Percentiles rank a stretch among this genome's conserved stretches.
These are phyloP conservation scores for Buceros bicornis DNA, from an alignment of 2,797 vertebrate genomes.

Conservation along the genomic window DNA sequence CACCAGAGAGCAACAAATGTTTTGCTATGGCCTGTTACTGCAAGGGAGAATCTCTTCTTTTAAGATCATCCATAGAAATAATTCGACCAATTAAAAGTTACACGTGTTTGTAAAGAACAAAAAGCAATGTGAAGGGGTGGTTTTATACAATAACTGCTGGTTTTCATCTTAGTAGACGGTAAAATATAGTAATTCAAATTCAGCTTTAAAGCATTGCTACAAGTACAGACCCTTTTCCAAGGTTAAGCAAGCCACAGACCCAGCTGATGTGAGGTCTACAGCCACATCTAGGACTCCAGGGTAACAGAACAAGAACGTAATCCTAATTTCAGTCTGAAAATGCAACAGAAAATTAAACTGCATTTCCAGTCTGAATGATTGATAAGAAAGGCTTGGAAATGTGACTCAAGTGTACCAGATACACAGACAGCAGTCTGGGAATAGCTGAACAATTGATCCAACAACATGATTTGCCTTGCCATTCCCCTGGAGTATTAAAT, in stretches of 20 bases:
- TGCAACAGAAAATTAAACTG: slow-evolving; percentile 27
- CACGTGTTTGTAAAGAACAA: background rate
- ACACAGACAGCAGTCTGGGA: slow-evolving; percentile 41
- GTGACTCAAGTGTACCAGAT: slow-evolving; percentile 36
- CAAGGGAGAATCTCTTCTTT: background rate
- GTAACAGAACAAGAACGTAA: background rate
- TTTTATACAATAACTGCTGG: background rate
- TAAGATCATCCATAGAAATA: background rate
- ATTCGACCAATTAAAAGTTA: background rate
- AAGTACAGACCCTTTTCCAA: background rate
- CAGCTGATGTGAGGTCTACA: background rate
- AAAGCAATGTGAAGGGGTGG: background rate
- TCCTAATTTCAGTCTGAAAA: background rate
- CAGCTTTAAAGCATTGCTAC: background rate
- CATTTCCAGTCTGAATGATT: slow-evolving; percentile 44
- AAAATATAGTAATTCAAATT: background rate
- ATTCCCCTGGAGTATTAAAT: slow-evolving; percentile 49
- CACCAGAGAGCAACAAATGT: background rate
- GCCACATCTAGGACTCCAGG: background rate
- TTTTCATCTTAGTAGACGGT: background rate
- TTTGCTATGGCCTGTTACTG: background rate
- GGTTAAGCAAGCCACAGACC: background rate
- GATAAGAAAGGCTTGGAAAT: slow-evolving; percentile 54
- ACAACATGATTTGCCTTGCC: slow-evolving; percentile 52
- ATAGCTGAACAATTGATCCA: slow-evolving; percentile 60